Conservation (phyloP, 2,797 vertebrate species). For the Tauraco hartlaubi region DNA sequence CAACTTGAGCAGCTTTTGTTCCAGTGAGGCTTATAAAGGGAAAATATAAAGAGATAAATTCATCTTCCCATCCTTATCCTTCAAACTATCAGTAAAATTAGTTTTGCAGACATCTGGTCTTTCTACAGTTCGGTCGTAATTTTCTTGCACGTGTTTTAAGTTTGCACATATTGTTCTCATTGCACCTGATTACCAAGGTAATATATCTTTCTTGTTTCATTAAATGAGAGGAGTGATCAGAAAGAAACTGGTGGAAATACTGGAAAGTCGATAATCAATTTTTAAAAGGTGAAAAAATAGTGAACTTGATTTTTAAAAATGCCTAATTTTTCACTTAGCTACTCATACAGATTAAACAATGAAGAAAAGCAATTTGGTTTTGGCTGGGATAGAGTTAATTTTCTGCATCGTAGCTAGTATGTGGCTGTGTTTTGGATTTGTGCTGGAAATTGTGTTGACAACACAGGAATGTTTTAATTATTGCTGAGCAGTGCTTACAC, state of each 20-base stretch:
- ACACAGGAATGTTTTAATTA: no score
- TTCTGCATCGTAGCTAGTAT: no score
- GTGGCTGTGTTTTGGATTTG: no score
- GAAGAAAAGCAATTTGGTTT: neutral
- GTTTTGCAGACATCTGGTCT: neutral
- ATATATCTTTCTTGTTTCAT: neutral
- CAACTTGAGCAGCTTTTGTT: neutral
- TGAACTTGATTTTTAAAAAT: neutral
- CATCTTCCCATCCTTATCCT: neutral
- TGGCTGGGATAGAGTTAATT: no score
- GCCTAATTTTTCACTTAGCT: neutral
- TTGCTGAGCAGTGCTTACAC: no score
- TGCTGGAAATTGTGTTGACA: no score
- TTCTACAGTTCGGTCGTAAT: neutral
- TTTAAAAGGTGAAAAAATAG: neutral
- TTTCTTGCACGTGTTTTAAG: neutral
- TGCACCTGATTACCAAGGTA: neutral
- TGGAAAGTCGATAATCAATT: neutral
- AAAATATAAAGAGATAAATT: neutral
- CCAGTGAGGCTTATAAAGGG: neutral
- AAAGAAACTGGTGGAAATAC: neutral
- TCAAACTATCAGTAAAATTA: neutral
- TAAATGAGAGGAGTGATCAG: neutral
- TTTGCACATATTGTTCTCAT: neutral
- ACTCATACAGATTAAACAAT: neutral